These are phyloP conservation scores for Rambutsinella grinnellia DNA, from an alignment of 2,888 invertebrate genomes.

Conservation along the genomic window DNA sequence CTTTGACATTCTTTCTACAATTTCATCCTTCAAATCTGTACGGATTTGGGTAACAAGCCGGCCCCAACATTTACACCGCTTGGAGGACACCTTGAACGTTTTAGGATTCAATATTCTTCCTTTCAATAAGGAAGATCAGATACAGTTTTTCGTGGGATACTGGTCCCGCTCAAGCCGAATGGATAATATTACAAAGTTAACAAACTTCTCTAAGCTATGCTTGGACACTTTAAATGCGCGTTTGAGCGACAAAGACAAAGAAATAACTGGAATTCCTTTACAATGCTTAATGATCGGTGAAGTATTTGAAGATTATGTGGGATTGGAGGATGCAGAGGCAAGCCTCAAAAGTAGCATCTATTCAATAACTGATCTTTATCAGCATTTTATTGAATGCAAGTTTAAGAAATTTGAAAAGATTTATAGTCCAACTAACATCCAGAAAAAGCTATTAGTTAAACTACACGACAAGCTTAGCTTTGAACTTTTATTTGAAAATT, in stretches of 20 bases:
- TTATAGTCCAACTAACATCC: no score
- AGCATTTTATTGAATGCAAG: no score
- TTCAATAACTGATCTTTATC: no score
- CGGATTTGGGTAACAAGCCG: background rate
- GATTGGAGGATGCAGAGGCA: no score
- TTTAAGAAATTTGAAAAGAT: no score
- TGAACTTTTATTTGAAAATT: no score
- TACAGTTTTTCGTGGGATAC: background rate
- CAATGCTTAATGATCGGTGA: background rate
- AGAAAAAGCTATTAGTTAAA: no score
- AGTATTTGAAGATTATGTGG: background rate
- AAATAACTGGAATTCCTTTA: background rate
- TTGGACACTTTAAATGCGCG: background rate
- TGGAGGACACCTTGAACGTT: background rate
- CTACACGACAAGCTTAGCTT: no score
- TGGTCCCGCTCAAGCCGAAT: background rate
- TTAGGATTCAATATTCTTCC: background rate
- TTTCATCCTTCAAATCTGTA: background rate
- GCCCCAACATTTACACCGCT: background rate
- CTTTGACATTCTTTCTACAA: background rate
- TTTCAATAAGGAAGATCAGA: background rate
- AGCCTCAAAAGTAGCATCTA: no score
- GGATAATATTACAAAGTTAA: background rate
- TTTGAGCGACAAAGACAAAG: background rate
- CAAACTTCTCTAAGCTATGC: background rate